Conservation (phyloP, 1,140 invertebrate genomes). For the Sitobion miscanthi region DNA sequence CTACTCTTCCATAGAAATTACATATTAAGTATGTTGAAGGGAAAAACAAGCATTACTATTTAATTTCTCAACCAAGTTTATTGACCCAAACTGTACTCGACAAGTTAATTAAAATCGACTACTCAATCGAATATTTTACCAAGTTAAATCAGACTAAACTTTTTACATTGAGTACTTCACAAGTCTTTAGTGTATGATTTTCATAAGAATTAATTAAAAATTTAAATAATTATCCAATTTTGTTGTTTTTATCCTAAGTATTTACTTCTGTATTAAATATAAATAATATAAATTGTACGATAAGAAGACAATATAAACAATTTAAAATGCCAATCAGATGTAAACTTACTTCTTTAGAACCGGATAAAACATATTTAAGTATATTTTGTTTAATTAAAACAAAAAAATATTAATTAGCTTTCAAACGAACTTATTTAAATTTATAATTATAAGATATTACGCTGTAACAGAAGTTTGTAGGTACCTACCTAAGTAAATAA, state of each 20-base stretch:
- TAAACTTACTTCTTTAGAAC: background rate
- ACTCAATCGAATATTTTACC: constrained; percentile 33
- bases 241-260: background rate
- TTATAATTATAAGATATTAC: background rate
- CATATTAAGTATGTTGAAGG: background rate
- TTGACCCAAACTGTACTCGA: background rate
- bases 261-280: background rate
- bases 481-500: background rate
- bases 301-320: background rate
- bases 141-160: background rate
- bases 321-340: background rate
- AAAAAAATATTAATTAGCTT: background rate
- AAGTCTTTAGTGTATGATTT: background rate
- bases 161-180: background rate
- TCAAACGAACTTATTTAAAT: background rate
- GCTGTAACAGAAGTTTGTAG: background rate
- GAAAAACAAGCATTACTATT: background rate
- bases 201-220: background rate
- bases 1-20: constrained; percentile 5
- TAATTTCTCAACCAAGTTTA: constrained; percentile 21
- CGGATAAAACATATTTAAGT: background rate
- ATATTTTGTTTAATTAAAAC: constrained; percentile 17
- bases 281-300: background rate
- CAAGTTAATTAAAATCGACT: constrained; percentile 30
- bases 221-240: constrained; percentile 14